Percentiles rank a stretch among this genome's conserved stretches.
Conservation (phyloP, 2,888 invertebrate genomes). For the Colostygia pectinataria region DNA sequence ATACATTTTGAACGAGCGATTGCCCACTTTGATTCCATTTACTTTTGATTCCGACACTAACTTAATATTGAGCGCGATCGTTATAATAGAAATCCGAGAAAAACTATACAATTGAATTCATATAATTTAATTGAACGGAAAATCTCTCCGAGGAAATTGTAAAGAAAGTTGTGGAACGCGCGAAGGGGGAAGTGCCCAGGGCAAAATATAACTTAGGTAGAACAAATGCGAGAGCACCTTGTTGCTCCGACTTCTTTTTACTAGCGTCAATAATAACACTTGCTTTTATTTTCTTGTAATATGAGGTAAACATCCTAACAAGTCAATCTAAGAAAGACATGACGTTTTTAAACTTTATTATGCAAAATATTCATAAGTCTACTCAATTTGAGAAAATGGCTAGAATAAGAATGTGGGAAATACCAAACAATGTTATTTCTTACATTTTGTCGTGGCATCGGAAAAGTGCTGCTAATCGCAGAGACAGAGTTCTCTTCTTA, state of each 20-base stretch:
- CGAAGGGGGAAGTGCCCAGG: constrained; percentile 59
- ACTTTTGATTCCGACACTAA: constrained; percentile 67
- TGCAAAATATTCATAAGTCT: too few species aligned
- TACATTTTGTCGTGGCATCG: constrained; percentile 44
- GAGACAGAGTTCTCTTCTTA: constrained; percentile 58
- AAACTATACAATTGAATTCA: constrained; percentile 65
- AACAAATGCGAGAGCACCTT: constrained; percentile 66
- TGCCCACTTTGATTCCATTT: constrained; percentile 73
- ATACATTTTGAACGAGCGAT: constrained; percentile 78
- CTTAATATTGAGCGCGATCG: constrained; percentile 59
- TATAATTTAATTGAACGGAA: constrained; percentile 70
- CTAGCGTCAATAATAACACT: constrained; percentile 61
- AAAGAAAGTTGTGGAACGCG: constrained; percentile 65
- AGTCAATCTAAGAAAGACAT: too few species aligned
- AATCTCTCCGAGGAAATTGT: constrained; percentile 65
- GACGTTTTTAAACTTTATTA: too few species aligned
- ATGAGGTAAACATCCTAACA: constrained; percentile 37
- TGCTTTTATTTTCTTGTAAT: constrained; percentile 47
- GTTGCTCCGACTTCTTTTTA: constrained; percentile 58
- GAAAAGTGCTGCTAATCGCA: constrained; percentile 48
- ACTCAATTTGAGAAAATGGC: too few species aligned
- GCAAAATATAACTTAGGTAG: constrained; percentile 67
- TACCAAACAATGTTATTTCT: too few species aligned
- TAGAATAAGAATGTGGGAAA: too few species aligned
- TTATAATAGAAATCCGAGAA: constrained; percentile 54